phyloP scores from a whole-genome alignment of 2,888 invertebrate genomes.

The Tetrapedia diversipes region DNA sequence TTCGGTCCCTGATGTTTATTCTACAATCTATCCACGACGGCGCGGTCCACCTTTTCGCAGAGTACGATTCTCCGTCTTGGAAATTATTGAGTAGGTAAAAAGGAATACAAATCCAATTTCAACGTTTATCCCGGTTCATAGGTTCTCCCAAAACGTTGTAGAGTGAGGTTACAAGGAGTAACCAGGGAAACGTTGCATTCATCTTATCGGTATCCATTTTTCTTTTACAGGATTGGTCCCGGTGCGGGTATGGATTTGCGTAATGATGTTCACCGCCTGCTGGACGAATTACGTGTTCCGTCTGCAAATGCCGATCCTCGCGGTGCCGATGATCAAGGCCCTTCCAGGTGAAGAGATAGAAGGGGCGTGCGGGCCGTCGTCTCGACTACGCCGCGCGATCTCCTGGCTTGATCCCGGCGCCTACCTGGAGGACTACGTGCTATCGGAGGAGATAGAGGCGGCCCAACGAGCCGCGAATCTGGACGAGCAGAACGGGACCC shows the following conservation, averaged over 20 bases:
- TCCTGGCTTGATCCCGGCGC: conserved; percentile 48
- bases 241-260: conserved; percentile 84
- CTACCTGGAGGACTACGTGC: conserved; percentile 49
- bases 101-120: too few species aligned
- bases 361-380: conserved; percentile 7
- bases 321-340: conserved; percentile 75
- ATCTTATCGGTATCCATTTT: too few species aligned
- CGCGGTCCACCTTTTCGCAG: not conserved
- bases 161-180: too few species aligned
- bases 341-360: not conserved
- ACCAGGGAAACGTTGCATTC: conserved; percentile 1
- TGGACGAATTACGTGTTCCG: conserved; percentile 90
- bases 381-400: conserved; percentile 37
- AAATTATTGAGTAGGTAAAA: conserved; percentile 33
- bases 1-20: conserved; percentile 11
- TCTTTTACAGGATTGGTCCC: conserved; percentile 83
- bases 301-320: conserved; percentile 88
- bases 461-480: not conserved
- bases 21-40: not conserved
- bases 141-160: too few species aligned
- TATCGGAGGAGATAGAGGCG: conserved; percentile 21
- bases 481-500: not conserved
- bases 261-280: conserved; percentile 90
- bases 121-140: too few species aligned
- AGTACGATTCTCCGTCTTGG: conserved; percentile 23